Conservation (phyloP, 2,113 vertebrate genomes). For the Crotalus helleri region DNA sequence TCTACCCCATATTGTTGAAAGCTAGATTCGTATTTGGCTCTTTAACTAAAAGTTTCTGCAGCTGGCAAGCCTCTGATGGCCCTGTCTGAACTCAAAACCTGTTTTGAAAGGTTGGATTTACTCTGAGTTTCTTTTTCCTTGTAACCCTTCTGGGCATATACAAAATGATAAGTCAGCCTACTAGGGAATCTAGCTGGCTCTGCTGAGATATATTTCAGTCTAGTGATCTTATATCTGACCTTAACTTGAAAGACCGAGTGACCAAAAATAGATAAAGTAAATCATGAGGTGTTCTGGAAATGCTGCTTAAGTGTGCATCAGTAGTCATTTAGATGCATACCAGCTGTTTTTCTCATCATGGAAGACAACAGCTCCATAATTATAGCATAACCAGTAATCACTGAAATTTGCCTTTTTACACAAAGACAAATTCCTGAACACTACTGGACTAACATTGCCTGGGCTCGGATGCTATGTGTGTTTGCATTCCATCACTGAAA, state of each 20-base stretch:
- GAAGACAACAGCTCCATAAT: not conserved
- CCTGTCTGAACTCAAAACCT: conserved; percentile 50
- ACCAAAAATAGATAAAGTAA: conserved; percentile 26
- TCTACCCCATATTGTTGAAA: not conserved
- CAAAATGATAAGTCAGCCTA: conserved; percentile 45
- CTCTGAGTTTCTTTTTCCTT: conserved; percentile 25
- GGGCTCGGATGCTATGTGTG: not conserved
- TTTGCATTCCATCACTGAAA: not conserved
- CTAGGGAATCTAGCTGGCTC: not conserved
- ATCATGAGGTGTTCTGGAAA: conserved; percentile 4
- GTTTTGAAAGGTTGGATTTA: conserved; percentile 46
- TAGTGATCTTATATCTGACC: conserved; percentile 12
- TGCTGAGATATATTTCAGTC: conserved; percentile 34
- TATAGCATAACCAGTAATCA: not conserved
- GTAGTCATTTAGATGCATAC: not conserved
- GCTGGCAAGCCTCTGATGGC: not conserved
- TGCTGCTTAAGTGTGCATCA: not conserved
- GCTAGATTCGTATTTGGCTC: not conserved
- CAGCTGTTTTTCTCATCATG: not conserved
- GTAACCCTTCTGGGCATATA: conserved; percentile 32
- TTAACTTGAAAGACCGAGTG: conserved; percentile 31
- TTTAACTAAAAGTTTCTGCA: not conserved
- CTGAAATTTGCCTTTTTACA: conserved; percentile 1
- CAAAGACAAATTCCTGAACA: conserved; percentile 1
- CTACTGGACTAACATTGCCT: not conserved